Evolutionary conservation across 2,113 vertebrate species (phyloP).

Genomic region (Cyanoliseus patagonus): DNA sequence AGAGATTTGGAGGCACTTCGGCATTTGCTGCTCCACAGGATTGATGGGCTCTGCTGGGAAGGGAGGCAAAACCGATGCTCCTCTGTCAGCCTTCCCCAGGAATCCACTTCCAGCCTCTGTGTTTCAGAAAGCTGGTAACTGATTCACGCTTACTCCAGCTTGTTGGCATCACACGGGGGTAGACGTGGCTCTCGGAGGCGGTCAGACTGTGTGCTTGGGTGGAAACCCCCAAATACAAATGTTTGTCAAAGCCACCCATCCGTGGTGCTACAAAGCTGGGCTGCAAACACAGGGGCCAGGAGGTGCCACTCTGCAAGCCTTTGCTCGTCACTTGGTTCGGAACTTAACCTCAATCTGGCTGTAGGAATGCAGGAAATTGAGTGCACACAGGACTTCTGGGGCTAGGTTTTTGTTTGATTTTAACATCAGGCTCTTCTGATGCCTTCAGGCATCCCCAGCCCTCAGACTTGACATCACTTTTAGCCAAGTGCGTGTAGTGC

Average conservation of each 20-base stretch:
- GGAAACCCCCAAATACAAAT: not conserved
- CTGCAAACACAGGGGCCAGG: not conserved
- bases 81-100: not conserved
- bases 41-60: not conserved
- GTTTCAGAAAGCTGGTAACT: not conserved
- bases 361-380: not conserved
- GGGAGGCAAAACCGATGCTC: not conserved
- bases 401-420: not conserved
- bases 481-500: not conserved
- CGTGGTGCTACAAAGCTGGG: fast-evolving
- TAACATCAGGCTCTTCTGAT: not conserved
- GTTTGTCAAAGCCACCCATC: not conserved
- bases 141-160: not conserved
- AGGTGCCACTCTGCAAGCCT: not conserved
- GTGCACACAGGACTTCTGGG: not conserved
- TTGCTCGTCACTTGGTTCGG: not conserved
- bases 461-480: not conserved
- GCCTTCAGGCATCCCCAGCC: not conserved
- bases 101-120: not conserved
- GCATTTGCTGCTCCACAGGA: not conserved
- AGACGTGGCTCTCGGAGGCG: fast-evolving
- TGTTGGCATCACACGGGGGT: fast-evolving
- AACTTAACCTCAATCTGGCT: not conserved
- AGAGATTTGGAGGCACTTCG: not conserved
- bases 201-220: not conserved